Evolutionary conservation across 2,888 invertebrate species (phyloP).

Genomic region (Acrobeloides nanus): DNA sequence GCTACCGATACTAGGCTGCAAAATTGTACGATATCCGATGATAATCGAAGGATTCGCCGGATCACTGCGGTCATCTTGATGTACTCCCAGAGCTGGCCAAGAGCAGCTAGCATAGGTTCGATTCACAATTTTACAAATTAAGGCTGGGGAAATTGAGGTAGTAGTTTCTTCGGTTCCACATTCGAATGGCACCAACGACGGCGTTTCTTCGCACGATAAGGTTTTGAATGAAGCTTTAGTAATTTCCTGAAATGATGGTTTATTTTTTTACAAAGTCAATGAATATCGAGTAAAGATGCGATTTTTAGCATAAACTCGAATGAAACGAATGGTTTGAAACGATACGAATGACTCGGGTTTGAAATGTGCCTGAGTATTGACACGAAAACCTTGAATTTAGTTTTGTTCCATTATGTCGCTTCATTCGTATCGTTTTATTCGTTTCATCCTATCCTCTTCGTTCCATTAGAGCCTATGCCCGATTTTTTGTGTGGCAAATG

Average conservation of each 20-base stretch:
- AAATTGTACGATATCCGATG: conserved; percentile 15
- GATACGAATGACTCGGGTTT: background rate
- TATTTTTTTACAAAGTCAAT: background rate
- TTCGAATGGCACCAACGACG: conserved; percentile 22
- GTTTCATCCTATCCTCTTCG: too few species aligned
- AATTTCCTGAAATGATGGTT: conserved; percentile 13
- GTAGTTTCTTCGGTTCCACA: conserved; percentile 22
- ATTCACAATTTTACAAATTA: too few species aligned
- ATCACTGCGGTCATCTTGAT: background rate
- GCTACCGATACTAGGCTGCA: conserved; percentile 1
- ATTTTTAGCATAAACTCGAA: background rate
- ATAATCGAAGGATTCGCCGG: too few species aligned
- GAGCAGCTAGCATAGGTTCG: too few species aligned
- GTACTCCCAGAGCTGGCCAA: background rate
- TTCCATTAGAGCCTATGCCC: too few species aligned
- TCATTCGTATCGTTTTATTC: too few species aligned
- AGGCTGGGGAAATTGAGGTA: too few species aligned
- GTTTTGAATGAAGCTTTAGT: conserved; percentile 30
- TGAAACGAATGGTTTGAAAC: conserved; percentile 5
- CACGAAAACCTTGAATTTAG: too few species aligned
- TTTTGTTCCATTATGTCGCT: too few species aligned
- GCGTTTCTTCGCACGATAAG: conserved; percentile 29
- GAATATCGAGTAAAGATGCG: background rate
- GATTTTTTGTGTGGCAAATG: too few species aligned
- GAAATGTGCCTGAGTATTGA: too few species aligned